phyloP scores from a whole-genome alignment of 2,113 vertebrate species.

The Plectropomus leopardus region DNA sequence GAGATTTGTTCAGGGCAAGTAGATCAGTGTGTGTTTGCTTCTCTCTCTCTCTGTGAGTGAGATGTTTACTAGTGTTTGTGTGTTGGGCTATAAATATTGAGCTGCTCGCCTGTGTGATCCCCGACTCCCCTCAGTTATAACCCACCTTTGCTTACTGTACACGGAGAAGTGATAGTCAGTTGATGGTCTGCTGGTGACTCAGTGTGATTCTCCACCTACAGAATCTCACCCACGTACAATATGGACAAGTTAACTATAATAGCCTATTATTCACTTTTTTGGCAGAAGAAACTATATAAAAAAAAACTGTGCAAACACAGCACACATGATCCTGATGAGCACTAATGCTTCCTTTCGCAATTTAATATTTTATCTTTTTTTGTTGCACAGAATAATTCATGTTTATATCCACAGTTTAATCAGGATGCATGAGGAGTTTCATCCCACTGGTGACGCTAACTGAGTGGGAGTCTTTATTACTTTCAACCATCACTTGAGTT shows the following conservation, averaged over 20 bases:
- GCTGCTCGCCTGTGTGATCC: slow-evolving; percentile 10
- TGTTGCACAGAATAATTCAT: background rate
- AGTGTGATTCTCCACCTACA: slow-evolving; percentile 64
- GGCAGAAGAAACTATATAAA: slow-evolving; percentile 45
- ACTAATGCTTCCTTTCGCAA: background rate
- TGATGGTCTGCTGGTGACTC: slow-evolving; percentile 63
- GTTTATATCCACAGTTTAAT: background rate
- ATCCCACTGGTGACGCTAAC: background rate
- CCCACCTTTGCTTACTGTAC: slow-evolving; percentile 34
- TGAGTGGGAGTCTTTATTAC: slow-evolving; percentile 28
- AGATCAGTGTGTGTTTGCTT: slow-evolving; percentile 13
- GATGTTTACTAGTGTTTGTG: slow-evolving; percentile 38
- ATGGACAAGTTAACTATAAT: slow-evolving; percentile 54
- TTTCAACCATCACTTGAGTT: slow-evolving; percentile 1
- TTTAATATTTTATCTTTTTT: background rate
- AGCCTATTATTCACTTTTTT: slow-evolving; percentile 56
- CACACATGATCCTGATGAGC: slow-evolving; percentile 6
- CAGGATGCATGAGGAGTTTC: background rate
- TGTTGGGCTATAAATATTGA: slow-evolving; percentile 35
- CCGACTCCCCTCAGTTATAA: slow-evolving; percentile 8
- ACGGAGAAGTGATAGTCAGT: slow-evolving; percentile 47
- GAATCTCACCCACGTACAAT: slow-evolving; percentile 56
- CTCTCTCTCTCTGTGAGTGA: background rate
- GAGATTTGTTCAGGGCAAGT: slow-evolving; percentile 11
- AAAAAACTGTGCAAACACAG: slow-evolving; percentile 50